A percentile compares a stretch with the other conserved stretches of the same genome.
Conservation (phyloP, 1,140 invertebrate genomes). For the Pogonus chalceus region DNA sequence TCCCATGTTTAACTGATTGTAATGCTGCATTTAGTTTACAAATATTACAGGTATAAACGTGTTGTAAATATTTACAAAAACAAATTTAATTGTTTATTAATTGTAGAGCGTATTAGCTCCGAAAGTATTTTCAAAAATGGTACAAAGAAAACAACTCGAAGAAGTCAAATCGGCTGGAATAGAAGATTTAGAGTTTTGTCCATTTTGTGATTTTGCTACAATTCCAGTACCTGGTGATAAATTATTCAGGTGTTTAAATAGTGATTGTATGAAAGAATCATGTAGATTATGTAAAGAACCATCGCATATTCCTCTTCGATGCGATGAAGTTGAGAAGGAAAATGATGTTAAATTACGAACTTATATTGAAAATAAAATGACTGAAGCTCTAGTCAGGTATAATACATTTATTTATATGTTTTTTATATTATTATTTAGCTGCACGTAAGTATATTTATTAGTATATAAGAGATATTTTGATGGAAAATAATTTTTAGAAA, state of each 20-base stretch:
- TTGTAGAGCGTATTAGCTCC: slow-evolving; percentile 36
- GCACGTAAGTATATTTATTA: too few species aligned
- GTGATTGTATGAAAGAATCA: slow-evolving; percentile 53
- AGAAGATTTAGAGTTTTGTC: slow-evolving; percentile 49
- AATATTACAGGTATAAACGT: slow-evolving; percentile 35
- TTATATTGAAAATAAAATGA: slow-evolving; percentile 54
- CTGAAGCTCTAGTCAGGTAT: slow-evolving; percentile 48
- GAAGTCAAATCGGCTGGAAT: slow-evolving; percentile 50
- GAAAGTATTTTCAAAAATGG: slow-evolving; percentile 43
- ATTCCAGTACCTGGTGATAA: slow-evolving; percentile 47
- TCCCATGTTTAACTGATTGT: slow-evolving; percentile 42
- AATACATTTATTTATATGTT: too few species aligned
- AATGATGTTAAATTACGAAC: slow-evolving; percentile 43
- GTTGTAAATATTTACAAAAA: slow-evolving; percentile 1
- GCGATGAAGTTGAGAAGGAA: slow-evolving; percentile 49
- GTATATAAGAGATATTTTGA: too few species aligned
- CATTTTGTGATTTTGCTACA: slow-evolving; percentile 53
- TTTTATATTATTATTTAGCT: too few species aligned
- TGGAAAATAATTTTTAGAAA: slow-evolving; percentile 40
- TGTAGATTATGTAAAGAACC: slow-evolving; percentile 51
- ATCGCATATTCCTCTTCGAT: slow-evolving; percentile 51
- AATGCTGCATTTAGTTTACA: slow-evolving; percentile 36
- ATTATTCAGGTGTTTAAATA: slow-evolving; percentile 53
- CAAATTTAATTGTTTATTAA: background rate
- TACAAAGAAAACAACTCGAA: slow-evolving; percentile 42